Evolutionary conservation across 2,888 invertebrate genomes (phyloP).

Genomic region (Siphlonurus alternatus): DNA sequence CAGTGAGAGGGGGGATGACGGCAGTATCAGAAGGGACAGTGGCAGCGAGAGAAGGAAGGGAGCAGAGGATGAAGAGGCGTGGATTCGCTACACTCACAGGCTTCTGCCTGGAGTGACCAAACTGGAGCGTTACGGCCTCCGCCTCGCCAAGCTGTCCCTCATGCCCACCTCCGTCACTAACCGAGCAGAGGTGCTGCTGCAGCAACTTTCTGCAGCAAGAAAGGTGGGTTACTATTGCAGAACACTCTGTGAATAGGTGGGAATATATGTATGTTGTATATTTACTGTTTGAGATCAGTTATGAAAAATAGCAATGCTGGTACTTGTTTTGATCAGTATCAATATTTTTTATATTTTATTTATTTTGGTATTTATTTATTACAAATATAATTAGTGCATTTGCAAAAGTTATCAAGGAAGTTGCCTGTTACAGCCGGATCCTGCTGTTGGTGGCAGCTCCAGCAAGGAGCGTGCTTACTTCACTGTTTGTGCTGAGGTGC

Average conservation of each 20-base stretch:
- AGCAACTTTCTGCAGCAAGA: background rate
- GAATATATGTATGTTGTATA: too few species aligned
- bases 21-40: too few species aligned
- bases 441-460: background rate
- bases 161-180: constrained; percentile 38
- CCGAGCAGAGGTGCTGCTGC: constrained; percentile 23
- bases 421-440: background rate
- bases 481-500: background rate
- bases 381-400: background rate
- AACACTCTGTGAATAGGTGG: too few species aligned
- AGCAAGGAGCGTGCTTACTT: background rate
- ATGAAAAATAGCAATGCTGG: too few species aligned
- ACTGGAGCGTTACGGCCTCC: constrained; percentile 46
- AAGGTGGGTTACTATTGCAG: too few species aligned
- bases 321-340: too few species aligned
- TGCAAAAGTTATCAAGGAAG: too few species aligned
- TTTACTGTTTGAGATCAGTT: too few species aligned
- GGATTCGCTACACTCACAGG: constrained; percentile 36
- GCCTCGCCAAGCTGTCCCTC: constrained; percentile 40
- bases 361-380: background rate
- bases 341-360: too few species aligned
- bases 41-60: constrained; percentile 14
- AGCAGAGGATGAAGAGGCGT: constrained; percentile 7
- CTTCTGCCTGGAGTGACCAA: constrained; percentile 40
- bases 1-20: too few species aligned